phyloP scores from a whole-genome alignment of 2,888 invertebrate species.

The Caenorhabditis japonica region DNA sequence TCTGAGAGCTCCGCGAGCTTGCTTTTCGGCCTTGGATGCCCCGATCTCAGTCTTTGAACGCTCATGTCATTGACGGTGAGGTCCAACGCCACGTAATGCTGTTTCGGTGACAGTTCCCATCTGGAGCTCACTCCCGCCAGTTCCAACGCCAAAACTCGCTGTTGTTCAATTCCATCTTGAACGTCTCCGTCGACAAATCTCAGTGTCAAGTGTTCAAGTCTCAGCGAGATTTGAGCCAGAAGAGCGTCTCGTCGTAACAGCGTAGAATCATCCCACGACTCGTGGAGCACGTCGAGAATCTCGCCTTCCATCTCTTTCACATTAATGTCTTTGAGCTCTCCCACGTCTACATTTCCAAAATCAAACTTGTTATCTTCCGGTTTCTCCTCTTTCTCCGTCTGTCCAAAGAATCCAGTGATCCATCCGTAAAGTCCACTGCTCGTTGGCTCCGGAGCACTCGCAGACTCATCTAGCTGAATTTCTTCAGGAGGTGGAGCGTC shows the following conservation, averaged over 20 bases:
- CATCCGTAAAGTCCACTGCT: slow-evolving; percentile 71
- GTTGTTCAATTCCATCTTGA: slow-evolving; percentile 53
- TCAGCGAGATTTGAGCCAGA: slow-evolving; percentile 72
- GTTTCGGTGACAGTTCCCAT: slow-evolving; percentile 72
- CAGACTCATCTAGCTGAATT: slow-evolving; percentile 11
- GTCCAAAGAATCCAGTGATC: slow-evolving; percentile 70
- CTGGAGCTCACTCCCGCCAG: slow-evolving; percentile 66
- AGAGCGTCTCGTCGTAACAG: slow-evolving; percentile 72
- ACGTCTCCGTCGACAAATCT: slow-evolving; percentile 69
- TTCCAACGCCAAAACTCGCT: slow-evolving; percentile 70
- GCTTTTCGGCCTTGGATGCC: slow-evolving; percentile 43
- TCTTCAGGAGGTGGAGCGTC: slow-evolving; percentile 40
- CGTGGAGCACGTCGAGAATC: slow-evolving; percentile 74
- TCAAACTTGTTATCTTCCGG: slow-evolving; percentile 55
- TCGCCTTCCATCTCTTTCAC: slow-evolving; percentile 72
- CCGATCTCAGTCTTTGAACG: slow-evolving; percentile 68
- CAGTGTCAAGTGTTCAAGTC: slow-evolving; percentile 71
- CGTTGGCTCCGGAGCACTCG: slow-evolving; percentile 11
- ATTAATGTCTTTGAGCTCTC: slow-evolving; percentile 52
- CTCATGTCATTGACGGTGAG: slow-evolving; percentile 72
- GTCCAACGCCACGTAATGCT: slow-evolving; percentile 68
- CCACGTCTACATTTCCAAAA: slow-evolving; percentile 52
- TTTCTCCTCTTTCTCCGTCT: slow-evolving; percentile 36
- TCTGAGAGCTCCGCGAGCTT: slow-evolving; percentile 44
- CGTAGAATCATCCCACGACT: slow-evolving; percentile 77